phyloP scores from a whole-genome alignment of 2,797 vertebrate species.

The Sebastes cheni region DNA sequence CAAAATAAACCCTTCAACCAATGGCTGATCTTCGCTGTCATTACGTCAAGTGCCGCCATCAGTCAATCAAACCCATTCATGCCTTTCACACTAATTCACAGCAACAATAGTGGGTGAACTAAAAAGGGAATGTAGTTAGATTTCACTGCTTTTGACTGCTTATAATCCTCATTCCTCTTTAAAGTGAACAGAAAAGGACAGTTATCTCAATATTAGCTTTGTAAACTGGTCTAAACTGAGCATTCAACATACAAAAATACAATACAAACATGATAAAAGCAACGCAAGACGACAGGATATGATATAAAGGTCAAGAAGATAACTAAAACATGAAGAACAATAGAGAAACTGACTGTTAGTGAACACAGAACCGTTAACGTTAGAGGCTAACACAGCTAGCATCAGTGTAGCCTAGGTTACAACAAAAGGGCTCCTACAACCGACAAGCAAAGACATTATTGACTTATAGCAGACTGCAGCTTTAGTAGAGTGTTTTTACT shows the following conservation, averaged over 20 bases:
- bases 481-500: neutral
- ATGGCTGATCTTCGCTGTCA: constrained; percentile 7
- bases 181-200: neutral
- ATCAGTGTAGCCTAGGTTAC: constrained; percentile 40
- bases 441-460: neutral
- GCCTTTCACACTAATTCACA: neutral
- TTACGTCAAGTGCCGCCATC: constrained; percentile 42
- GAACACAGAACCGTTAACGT: constrained; percentile 24
- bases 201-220: neutral
- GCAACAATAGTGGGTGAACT: neutral
- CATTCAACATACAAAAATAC: neutral
- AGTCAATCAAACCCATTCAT: constrained; percentile 51
- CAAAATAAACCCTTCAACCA: constrained; percentile 38
- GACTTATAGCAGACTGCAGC: neutral
- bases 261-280: neutral
- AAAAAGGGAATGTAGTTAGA: neutral
- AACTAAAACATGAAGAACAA: neutral
- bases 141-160: neutral
- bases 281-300: rapidly evolving
- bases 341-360: neutral
- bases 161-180: neutral
- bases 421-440: constrained; percentile 31
- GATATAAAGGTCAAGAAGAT: neutral
- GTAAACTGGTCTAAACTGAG: neutral
- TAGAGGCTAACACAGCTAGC: constrained; percentile 64